Percentiles rank a stretch among this genome's conserved stretches.
These are phyloP conservation scores for Halcyon smyrnensis DNA, from an alignment of 2,797 vertebrate genomes.

Conservation along the genomic window DNA sequence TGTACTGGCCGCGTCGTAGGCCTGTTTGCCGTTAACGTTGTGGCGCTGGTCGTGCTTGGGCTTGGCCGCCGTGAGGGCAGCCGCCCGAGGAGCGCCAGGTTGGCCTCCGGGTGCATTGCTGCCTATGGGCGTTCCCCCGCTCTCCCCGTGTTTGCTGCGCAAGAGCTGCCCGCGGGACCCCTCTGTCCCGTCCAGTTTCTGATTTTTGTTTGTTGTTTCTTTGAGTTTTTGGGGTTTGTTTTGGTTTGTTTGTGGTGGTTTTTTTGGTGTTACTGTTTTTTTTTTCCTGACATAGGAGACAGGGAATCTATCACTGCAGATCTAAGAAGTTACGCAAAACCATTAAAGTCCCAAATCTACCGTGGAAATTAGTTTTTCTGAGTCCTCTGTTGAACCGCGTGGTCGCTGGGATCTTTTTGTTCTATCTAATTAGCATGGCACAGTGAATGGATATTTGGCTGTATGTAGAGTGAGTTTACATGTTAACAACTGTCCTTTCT, in stretches of 20 bases:
- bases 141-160: not conserved
- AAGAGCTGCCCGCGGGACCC: not conserved
- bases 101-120: not conserved
- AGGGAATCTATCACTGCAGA: fast-evolving
- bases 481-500: not conserved
- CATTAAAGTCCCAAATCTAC: not conserved
- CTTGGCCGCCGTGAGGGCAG: not conserved
- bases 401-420: too few relatives aligned
- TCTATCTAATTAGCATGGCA: fast-evolving
- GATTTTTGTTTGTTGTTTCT: too few relatives aligned
- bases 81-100: not conserved
- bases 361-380: not conserved
- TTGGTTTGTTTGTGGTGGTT: too few relatives aligned
- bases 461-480: not conserved
- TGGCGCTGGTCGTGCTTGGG: not conserved
- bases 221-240: too few relatives aligned
- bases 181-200: not conserved
- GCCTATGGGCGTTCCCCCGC: not conserved
- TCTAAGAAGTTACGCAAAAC: not conserved
- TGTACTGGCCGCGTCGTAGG: too few relatives aligned
- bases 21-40: fast-evolving
- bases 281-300: not conserved
- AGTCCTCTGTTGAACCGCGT: fast-evolving
- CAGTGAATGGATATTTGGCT: not conserved
- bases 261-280: too few relatives aligned